Conservation (phyloP, 2,888 invertebrate genomes). For the Phyllotreta striolata region DNA sequence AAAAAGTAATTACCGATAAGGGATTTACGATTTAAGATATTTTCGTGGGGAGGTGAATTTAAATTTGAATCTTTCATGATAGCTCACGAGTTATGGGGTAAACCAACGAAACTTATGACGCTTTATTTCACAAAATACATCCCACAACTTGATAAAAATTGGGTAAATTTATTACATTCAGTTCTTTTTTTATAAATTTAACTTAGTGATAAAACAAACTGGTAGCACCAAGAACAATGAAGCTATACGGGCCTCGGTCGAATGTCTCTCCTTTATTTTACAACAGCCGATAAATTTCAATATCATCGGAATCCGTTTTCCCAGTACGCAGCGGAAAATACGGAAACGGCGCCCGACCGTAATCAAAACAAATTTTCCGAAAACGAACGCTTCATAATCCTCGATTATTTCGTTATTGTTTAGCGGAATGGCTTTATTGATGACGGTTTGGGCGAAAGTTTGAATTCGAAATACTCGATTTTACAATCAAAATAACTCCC, state of each 20-base stretch:
- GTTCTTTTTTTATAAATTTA: too few relatives aligned
- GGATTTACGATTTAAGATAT: too few relatives aligned
- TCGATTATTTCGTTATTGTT: constrained; percentile 18
- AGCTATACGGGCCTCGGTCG: not conserved
- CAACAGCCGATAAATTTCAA: constrained; percentile 13
- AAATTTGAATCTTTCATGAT: too few relatives aligned
- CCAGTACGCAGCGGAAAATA: constrained; percentile 7
- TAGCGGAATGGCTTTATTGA: constrained; percentile 19
- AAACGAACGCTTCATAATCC: constrained; percentile 18
- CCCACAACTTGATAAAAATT: too few relatives aligned
- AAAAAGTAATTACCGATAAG: too few relatives aligned
- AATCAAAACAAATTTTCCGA: constrained; percentile 30
- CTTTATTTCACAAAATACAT: too few relatives aligned
- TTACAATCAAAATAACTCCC: not conserved
- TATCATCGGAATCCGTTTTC: constrained; percentile 6
- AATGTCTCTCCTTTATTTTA: constrained; percentile 3
- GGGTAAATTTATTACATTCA: too few relatives aligned
- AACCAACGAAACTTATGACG: too few relatives aligned
- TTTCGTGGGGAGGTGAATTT: too few relatives aligned
- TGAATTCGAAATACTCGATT: not conserved
- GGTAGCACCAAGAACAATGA: not conserved
- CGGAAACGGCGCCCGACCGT: constrained; percentile 10
- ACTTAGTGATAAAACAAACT: too few relatives aligned
- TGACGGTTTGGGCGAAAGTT: constrained; percentile 8
- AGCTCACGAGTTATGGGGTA: too few relatives aligned